phyloP scores from a whole-genome alignment of 2,113 vertebrate species.

The Oceanites oceanicus region DNA sequence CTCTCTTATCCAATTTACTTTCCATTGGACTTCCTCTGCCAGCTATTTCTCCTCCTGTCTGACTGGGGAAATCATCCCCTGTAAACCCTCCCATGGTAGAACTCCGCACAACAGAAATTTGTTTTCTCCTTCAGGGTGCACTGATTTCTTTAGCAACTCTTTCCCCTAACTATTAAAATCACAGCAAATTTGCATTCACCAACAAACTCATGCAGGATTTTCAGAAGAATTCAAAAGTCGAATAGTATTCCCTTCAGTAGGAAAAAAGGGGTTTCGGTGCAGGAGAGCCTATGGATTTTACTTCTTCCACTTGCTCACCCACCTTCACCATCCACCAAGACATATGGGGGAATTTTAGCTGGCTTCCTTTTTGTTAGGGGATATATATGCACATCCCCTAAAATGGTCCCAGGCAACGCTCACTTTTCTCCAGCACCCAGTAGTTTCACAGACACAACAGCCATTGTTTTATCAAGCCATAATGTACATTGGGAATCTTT shows the following conservation, averaged over 20 bases:
- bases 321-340: not conserved
- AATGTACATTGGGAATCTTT: not conserved
- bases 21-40: not conserved
- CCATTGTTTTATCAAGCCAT: not conserved
- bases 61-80: not conserved
- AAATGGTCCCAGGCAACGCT: not conserved
- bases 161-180: constrained; percentile 4
- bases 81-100: not conserved
- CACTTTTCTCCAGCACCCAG: not conserved
- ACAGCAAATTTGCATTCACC: not conserved
- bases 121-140: not conserved
- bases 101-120: not conserved
- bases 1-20: constrained; percentile 18
- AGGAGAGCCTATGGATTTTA: not conserved
- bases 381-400: not conserved
- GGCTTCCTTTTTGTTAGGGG: not conserved
- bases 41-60: not conserved
- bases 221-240: not conserved
- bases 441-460: not conserved
- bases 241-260: not conserved
- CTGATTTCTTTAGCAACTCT: not conserved
- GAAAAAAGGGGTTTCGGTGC: not conserved
- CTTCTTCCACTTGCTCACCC: not conserved
- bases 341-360: not conserved
- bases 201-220: not conserved